Base-by-base conservation (phyloP, 2,113 vertebrate species). In the Periophthalmus modestus region DNA sequence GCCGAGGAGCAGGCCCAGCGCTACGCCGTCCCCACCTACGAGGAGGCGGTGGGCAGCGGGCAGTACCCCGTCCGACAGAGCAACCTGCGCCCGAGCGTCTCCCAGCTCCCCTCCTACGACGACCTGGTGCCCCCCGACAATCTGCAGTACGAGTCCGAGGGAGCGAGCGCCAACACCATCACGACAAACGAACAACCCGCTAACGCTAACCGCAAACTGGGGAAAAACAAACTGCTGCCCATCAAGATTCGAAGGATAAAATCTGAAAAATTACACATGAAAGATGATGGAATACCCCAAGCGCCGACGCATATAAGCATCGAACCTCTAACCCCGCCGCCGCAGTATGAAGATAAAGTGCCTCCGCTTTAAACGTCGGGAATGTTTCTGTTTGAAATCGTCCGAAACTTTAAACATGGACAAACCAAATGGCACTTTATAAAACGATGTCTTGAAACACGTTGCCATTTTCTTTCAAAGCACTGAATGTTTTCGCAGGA, bases 21-120 rank as follows among this genome's bases (percentile, higher is more conserved):
- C 15, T 94, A 83, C 12, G 86, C 86, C 0, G 98, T 98, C 16
- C 98, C 98, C 80, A 96, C 93, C 75, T 99, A 99, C 0, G 97
- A 98, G 48, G 98, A 99, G 77, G 97, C 94, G 39, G 95, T 99
- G 77, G 93, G 93, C 77, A 87, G 89, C 0, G 92, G 92, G 69
- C 93, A 94, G 82, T 92, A 92, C 39, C 90, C 93, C 0, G 59
- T 87, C 3, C 0, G 93, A 85, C 85, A 92, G 82, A 86, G 87
- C 79, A 92, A 89, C 82, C 75, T 77, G 0, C 89, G 90, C n/a
- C 87, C 95, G 28, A 95, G 93, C 50, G 1, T 93, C 43, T 95
- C 96, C 15, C 94, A 98, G 67, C 95, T 99, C 4, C 98, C 98
- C 0, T 97, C 98, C 62, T 99, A 99, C 0, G 98, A 98, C 12